These are phyloP conservation scores for Lomographa bimaculata DNA, from an alignment of 2,888 invertebrate genomes.

Conservation along the genomic window DNA sequence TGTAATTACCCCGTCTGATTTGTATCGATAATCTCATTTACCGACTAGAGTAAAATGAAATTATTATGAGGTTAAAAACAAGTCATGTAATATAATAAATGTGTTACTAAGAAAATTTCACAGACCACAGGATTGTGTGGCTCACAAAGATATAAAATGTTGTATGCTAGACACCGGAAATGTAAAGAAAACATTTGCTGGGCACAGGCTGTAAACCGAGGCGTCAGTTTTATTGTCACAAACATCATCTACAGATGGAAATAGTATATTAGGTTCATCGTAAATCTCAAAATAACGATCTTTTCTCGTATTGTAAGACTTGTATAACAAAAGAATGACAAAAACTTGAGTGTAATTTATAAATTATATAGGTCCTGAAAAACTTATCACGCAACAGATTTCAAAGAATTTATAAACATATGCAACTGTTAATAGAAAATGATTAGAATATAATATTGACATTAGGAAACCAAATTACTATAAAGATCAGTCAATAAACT, in stretches of 20 bases:
- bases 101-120: too few species aligned
- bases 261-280: constrained; percentile 55
- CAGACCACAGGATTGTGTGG: neutral
- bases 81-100: too few species aligned
- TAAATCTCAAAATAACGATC: constrained; percentile 71
- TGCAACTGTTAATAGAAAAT: too few species aligned
- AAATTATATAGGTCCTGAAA: constrained; percentile 9
- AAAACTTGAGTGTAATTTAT: constrained; percentile 13
- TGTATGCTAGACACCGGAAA: constrained; percentile 65
- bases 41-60: too few species aligned
- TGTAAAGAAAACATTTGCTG: constrained; percentile 64
- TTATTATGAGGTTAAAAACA: too few species aligned
- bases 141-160: constrained; percentile 26
- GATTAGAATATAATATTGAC: constrained; percentile 11
- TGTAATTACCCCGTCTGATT: too few species aligned
- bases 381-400: too few species aligned
- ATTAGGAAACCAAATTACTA: constrained; percentile 5
- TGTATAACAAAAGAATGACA: constrained; percentile 44
- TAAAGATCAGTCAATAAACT: constrained; percentile 22
- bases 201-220: constrained; percentile 52
- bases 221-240: constrained; percentile 68
- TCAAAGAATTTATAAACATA: too few species aligned
- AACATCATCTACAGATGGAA: constrained; percentile 65
- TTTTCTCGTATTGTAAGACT: constrained; percentile 50
- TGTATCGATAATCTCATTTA: too few species aligned